Evolutionary conservation across 2,113 vertebrate species (phyloP).

Genomic region (Phalacrocorax brasilianus): DNA sequence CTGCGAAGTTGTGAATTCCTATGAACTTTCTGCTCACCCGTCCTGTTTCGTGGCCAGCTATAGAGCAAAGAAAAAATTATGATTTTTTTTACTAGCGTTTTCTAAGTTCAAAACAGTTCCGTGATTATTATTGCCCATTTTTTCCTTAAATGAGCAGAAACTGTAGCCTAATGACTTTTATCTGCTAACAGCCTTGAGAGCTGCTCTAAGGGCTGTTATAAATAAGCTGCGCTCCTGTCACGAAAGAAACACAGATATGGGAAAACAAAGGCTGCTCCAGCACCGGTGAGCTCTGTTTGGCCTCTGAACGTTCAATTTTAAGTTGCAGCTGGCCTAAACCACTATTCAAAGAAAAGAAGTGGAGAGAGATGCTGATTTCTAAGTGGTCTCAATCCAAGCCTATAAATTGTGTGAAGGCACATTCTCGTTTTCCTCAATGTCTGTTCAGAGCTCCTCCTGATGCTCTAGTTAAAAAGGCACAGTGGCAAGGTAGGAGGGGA

Average conservation of each 20-base stretch:
- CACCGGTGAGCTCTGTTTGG: background rate
- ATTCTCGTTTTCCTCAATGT: background rate
- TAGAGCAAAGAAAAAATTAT: background rate
- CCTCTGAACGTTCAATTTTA: background rate
- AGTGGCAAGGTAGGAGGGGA: background rate
- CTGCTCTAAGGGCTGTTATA: background rate
- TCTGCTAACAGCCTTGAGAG: background rate
- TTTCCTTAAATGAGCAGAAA: background rate
- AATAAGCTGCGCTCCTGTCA: background rate
- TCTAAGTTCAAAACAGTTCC: background rate
- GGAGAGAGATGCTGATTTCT: background rate
- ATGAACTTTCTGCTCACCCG: background rate
- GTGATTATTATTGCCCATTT: background rate
- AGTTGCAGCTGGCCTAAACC: background rate
- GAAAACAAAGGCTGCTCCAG: background rate
- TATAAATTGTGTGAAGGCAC: background rate
- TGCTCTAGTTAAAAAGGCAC: background rate
- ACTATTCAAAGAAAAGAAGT: background rate
- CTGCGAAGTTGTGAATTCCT: fast-evolving
- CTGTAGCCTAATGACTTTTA: background rate
- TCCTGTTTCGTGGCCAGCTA: background rate
- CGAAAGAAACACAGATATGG: background rate
- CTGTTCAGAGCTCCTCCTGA: background rate
- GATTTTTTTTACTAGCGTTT: background rate
- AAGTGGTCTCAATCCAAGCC: background rate